phyloP scores from a whole-genome alignment of 2,113 vertebrate genomes.

The Bambusicola thoracicus region DNA sequence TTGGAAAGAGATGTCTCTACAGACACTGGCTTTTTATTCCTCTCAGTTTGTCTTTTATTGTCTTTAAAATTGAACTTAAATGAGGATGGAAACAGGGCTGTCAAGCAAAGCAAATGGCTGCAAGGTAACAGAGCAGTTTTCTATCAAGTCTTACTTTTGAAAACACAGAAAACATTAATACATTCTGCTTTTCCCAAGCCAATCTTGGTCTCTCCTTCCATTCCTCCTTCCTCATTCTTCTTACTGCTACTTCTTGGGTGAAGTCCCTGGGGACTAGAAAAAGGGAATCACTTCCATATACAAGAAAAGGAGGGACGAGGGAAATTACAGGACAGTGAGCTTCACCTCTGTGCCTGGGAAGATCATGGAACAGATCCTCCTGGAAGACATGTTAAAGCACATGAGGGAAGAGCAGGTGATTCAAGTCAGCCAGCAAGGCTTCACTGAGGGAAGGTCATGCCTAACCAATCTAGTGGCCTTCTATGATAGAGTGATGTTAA shows the following conservation, averaged over 20 bases:
- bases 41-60: not conserved
- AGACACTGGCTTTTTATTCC: not conserved
- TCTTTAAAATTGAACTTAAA: not conserved
- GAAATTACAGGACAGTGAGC: too few species aligned
- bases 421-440: too few species aligned
- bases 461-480: too few species aligned
- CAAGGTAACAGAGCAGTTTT: not conserved
- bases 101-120: not conserved
- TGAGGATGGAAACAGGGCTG: not conserved
- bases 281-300: too few species aligned
- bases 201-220: not conserved
- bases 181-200: not conserved
- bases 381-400: too few species aligned
- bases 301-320: too few species aligned
- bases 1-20: not conserved
- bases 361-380: too few species aligned
- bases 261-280: too few species aligned
- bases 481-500: not conserved
- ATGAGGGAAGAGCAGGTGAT: too few species aligned
- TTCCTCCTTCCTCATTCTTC: not conserved
- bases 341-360: too few species aligned
- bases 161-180: not conserved
- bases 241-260: not conserved
- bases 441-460: too few species aligned
- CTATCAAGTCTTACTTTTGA: not conserved